Evolutionary conservation across 2,113 vertebrate species (phyloP).

Genomic region (Boulengeromyrus knoepffleri): DNA sequence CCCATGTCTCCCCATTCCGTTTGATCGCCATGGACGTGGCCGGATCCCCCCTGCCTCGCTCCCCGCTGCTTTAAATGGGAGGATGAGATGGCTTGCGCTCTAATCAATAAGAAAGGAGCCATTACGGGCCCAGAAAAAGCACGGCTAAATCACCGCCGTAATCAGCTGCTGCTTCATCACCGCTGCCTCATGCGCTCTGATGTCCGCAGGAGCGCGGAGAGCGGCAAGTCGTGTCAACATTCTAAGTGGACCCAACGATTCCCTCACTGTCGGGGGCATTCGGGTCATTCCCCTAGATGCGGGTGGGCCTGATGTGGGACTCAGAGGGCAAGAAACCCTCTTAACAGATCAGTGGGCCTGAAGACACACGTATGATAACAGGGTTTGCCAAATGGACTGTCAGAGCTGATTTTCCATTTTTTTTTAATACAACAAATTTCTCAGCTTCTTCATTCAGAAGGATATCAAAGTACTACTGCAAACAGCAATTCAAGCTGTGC

Average conservation of each 20-base stretch:
- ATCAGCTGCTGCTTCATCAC: neutral
- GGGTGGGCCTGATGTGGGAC: neutral
- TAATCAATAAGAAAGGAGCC: slow-evolving; percentile 7
- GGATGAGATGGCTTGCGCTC: neutral
- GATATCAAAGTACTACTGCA: neutral
- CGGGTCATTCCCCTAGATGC: neutral
- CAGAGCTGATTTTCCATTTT: neutral
- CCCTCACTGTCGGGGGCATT: neutral
- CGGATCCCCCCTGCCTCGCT: neutral
- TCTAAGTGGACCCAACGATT: slow-evolving; percentile 4
- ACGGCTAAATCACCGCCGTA: neutral
- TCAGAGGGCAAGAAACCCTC: neutral
- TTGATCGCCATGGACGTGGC: neutral
- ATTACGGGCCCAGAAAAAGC: neutral
- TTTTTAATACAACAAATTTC: neutral
- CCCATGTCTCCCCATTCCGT: neutral
- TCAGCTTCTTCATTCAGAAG: neutral
- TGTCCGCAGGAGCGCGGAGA: neutral
- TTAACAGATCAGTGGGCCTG: neutral
- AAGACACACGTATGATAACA: neutral
- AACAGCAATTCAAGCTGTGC: neutral
- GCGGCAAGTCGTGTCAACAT: neutral
- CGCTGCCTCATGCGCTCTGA: neutral
- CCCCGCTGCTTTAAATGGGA: neutral
- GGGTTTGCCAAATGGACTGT: neutral